phyloP scores from a whole-genome alignment of 1,140 invertebrate genomes.

The Brachionus sp. region DNA sequence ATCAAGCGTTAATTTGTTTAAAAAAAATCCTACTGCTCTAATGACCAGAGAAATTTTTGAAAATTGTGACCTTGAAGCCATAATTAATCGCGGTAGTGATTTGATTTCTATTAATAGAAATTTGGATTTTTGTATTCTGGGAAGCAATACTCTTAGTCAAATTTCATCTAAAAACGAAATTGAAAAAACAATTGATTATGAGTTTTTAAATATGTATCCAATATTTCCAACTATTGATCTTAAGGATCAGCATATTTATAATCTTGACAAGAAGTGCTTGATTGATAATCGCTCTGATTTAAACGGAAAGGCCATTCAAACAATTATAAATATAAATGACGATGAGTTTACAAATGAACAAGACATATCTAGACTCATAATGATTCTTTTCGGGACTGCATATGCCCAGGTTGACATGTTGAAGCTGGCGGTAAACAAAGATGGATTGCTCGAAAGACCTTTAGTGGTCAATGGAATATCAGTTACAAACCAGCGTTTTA shows the following conservation, averaged over 20 bases:
- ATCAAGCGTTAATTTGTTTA: not conserved
- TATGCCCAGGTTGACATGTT: not conserved
- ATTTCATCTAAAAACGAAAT: not conserved
- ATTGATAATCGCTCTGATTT: not conserved
- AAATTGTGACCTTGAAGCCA: not conserved
- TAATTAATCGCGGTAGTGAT: not conserved
- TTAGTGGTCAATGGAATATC: conserved; percentile 16
- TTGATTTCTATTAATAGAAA: not conserved
- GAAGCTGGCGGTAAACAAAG: not conserved
- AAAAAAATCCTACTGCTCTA: not conserved
- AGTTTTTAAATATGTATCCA: conserved; percentile 44
- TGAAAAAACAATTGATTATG: not conserved
- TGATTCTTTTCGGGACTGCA: conserved; percentile 38
- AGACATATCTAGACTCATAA: conserved; percentile 30
- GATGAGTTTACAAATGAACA: conserved; percentile 37
- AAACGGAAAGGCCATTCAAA: not conserved
- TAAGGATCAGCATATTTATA: not conserved
- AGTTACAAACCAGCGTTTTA: conserved; percentile 25
- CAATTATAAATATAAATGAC: conserved; percentile 26
- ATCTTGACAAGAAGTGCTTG: not conserved
- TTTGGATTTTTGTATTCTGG: not conserved
- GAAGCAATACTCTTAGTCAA: not conserved
- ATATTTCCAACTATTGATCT: conserved; percentile 45
- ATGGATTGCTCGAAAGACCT: not conserved
- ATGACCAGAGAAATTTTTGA: not conserved